A percentile compares a stretch with the other conserved stretches of the same genome.
phyloP scores from a whole-genome alignment of 2,113 vertebrate genomes.

The Lontra canadensis region DNA sequence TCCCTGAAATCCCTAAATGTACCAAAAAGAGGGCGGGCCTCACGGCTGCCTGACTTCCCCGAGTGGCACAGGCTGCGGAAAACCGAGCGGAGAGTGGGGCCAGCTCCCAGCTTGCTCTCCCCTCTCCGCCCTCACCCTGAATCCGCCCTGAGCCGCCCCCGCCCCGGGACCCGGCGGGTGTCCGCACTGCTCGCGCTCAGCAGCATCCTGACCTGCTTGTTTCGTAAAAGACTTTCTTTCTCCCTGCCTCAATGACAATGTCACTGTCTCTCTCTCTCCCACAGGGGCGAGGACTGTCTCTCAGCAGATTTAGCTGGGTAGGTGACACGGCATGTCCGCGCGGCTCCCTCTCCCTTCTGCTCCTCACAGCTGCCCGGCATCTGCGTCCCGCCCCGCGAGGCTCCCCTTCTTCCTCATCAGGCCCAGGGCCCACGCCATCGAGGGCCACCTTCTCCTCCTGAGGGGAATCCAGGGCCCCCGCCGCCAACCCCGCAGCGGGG shows the following conservation, averaged over 20 bases:
- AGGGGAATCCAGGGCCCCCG: neutral
- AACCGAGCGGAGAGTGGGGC: fast-evolving
- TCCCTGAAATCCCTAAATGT: neutral
- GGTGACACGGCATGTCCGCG: constrained; percentile 81
- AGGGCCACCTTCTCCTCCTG: constrained; percentile 53
- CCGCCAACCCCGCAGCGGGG: neutral
- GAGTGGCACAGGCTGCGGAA: fast-evolving
- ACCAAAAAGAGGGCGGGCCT: neutral
- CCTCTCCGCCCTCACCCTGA: fast-evolving
- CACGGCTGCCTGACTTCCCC: neutral
- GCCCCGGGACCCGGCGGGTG: fast-evolving
- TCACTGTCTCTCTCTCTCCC: constrained; percentile 87
- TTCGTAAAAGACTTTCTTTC: neutral
- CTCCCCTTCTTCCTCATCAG: constrained; percentile 31
- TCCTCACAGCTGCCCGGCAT: constrained; percentile 29
- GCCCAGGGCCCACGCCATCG: neutral
- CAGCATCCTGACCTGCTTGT: neutral
- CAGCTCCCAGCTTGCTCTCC: neutral
- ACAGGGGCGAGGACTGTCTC: constrained; percentile 94
- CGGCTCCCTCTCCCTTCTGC: constrained; percentile 49
- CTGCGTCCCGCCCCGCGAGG: constrained; percentile 48
- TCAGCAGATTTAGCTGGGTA: constrained; percentile 98
- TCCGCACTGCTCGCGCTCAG: neutral
- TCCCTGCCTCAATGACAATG: constrained; percentile 51
- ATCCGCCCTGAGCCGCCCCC: fast-evolving